Evolutionary conservation across 2,113 vertebrate species (phyloP).

Genomic region (Chaetops frenatus): DNA sequence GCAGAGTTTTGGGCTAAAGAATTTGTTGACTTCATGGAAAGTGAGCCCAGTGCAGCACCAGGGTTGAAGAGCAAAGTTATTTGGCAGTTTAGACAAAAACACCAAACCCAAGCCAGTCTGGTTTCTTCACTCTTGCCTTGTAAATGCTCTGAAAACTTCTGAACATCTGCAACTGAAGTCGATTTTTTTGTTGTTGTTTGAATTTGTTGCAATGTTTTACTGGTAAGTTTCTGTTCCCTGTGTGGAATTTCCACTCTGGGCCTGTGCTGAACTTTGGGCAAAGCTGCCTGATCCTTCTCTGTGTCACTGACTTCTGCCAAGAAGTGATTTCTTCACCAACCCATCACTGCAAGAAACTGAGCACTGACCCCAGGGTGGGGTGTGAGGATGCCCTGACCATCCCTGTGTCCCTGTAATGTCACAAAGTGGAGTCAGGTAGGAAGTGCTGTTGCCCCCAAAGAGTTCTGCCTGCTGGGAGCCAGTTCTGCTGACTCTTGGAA

Average conservation of each 20-base stretch:
- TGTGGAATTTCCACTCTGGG: not conserved
- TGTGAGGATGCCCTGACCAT: not conserved
- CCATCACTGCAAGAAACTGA: accelerated
- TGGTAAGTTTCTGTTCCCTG: not conserved
- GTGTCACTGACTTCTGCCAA: not conserved
- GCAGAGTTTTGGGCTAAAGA: not conserved
- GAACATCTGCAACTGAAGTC: not conserved
- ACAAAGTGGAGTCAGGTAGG: not conserved
- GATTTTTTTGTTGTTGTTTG: not conserved
- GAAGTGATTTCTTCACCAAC: not conserved
- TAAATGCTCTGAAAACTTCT: not conserved
- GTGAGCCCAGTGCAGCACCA: not conserved
- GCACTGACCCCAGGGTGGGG: not conserved
- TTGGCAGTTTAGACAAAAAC: not conserved
- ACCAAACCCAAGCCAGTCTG: not conserved
- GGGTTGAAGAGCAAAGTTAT: not conserved
- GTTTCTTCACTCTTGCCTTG: not conserved
- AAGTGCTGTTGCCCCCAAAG: not conserved
- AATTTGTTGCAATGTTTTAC: not conserved
- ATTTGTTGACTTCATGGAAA: not conserved
- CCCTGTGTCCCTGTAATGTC: accelerated
- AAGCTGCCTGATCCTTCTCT: not conserved
- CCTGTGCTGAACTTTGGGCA: not conserved
- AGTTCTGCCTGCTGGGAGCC: not conserved
- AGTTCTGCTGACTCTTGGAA: not conserved